Conservation (phyloP, 2,888 invertebrate genomes). For the Amiota communis region DNA sequence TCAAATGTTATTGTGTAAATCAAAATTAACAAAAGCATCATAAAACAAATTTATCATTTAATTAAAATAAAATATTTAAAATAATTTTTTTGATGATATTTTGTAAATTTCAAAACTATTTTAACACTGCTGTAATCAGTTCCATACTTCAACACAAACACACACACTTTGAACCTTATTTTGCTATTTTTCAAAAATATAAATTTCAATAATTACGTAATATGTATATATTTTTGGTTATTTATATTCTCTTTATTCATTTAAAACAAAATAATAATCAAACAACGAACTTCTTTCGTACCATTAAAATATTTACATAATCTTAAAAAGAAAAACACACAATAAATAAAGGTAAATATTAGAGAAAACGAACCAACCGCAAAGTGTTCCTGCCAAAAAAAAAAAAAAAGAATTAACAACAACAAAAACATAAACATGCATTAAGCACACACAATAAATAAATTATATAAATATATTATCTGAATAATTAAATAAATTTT, state of each 20-base stretch:
- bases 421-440: not conserved
- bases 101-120: too few relatives aligned
- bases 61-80: too few relatives aligned
- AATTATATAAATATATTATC: not conserved
- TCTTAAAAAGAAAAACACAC: too few relatives aligned
- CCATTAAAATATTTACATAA: not conserved
- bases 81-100: too few relatives aligned
- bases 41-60: too few relatives aligned
- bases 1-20: conserved; percentile 52
- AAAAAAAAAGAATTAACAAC: conserved; percentile 17
- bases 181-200: too few relatives aligned
- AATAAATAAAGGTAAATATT: not conserved
- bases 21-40: conserved; percentile 50
- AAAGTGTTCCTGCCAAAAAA: conserved; percentile 53
- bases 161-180: too few relatives aligned
- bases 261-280: not conserved
- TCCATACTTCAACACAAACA: too few relatives aligned
- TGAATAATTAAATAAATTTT: conserved; percentile 5
- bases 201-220: too few relatives aligned
- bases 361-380: conserved; percentile 45
- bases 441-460: not conserved
- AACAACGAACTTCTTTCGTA: conserved; percentile 7
- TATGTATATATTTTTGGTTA: too few relatives aligned
- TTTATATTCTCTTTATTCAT: too few relatives aligned
- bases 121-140: too few relatives aligned